Percentiles rank a stretch among this genome's conserved stretches.
Evolutionary conservation across 2,888 invertebrate species (phyloP).

Genomic region (Agonopterix subpropinquella): DNA sequence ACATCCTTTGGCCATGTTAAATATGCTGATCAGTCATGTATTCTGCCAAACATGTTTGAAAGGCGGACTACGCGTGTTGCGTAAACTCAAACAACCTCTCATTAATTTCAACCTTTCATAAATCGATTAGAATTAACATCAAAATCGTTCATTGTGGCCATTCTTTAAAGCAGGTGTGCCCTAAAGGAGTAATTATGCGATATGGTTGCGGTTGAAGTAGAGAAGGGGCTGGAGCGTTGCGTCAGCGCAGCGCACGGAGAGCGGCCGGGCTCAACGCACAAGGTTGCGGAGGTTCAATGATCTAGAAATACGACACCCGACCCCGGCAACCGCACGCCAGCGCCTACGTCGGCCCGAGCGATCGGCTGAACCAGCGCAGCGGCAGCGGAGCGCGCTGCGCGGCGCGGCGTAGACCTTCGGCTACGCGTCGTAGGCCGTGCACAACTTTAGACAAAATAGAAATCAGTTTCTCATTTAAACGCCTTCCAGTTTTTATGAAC

Average conservation of each 20-base stretch:
- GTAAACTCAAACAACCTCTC: conserved; percentile 43
- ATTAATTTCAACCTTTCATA: conserved; percentile 65
- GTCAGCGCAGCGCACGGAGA: conserved; percentile 64
- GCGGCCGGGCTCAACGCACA: conserved; percentile 71
- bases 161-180: conserved; percentile 62
- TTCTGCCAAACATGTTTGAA: not conserved
- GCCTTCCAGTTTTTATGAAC: too few relatives aligned
- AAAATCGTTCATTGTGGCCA: conserved; percentile 52
- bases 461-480: too few relatives aligned
- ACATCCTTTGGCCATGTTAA: not conserved
- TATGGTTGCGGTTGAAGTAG: conserved; percentile 50
- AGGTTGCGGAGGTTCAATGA: conserved; percentile 75
- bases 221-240: conserved; percentile 71
- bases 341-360: conserved; percentile 15
- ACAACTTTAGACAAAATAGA: conserved; percentile 1
- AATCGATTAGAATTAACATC: conserved; percentile 46
- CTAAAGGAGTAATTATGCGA: conserved; percentile 69
- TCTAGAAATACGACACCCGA: conserved; percentile 72
- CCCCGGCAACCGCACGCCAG: conserved; percentile 52
- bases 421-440: conserved; percentile 22
- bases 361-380: conserved; percentile 26
- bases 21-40: not conserved
- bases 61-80: conserved; percentile 24
- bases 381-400: not conserved
- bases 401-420: conserved; percentile 18